Conservation (phyloP, 2,888 invertebrate species). For the Leucophora obtusa region DNA sequence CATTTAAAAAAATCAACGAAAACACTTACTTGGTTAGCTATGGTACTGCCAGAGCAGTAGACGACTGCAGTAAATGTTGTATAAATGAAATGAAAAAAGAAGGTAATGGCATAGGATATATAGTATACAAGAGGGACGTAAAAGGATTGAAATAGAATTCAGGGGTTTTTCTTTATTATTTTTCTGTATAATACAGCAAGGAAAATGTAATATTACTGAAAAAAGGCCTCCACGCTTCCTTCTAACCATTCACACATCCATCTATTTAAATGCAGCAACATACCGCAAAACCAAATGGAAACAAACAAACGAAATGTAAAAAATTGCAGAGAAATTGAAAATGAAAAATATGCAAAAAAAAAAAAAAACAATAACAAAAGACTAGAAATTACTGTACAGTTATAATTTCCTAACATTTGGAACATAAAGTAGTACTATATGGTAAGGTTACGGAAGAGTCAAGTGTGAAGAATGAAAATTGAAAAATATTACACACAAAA, state of each 20-base stretch:
- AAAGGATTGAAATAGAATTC: conserved; percentile 45
- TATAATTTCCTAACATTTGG: conserved; percentile 19
- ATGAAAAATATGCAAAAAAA: neutral
- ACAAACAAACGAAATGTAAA: conserved; percentile 25
- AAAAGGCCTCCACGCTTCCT: conserved; percentile 10
- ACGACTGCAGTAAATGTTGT: conserved; percentile 51
- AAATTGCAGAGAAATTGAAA: conserved; percentile 4
- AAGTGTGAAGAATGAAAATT: conserved; percentile 7
- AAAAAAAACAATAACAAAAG: conserved; percentile 18
- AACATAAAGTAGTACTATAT: neutral
- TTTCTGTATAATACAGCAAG: conserved; percentile 44
- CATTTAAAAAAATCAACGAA: conserved; percentile 54
- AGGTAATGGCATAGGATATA: neutral
- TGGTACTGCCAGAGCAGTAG: conserved; percentile 35
- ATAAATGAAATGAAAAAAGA: conserved; percentile 38
- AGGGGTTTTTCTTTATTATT: too few relatives aligned
- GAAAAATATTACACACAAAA: conserved; percentile 18
- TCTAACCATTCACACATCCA: neutral
- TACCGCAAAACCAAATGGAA: conserved; percentile 18
- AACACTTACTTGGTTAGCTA: conserved; percentile 56
- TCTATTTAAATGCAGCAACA: neutral
- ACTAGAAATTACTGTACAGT: conserved; percentile 39
- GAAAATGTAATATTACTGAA: conserved; percentile 37
- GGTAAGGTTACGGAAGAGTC: neutral
- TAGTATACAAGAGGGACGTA: conserved; percentile 9